phyloP scores from a whole-genome alignment of 2,113 vertebrate species.

The Rhineura floridana region DNA sequence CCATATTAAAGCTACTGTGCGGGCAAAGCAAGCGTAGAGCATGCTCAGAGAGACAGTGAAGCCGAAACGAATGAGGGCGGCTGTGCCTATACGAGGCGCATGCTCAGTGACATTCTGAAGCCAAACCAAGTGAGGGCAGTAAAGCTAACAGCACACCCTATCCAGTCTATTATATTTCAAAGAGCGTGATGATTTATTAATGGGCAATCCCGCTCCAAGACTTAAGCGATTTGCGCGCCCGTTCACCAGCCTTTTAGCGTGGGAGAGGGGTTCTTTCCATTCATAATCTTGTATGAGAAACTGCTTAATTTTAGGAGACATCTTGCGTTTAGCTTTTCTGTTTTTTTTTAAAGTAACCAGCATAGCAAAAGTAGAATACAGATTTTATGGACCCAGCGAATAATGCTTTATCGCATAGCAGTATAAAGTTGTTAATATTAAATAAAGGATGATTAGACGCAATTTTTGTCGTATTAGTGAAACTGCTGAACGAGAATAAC shows the following conservation, averaged over 20 bases:
- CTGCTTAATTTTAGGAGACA: not conserved
- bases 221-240: not conserved
- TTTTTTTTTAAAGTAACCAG: not conserved
- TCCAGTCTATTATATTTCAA: too few species aligned
- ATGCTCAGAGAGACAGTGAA: conserved; percentile 11
- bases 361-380: not conserved
- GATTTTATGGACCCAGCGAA: not conserved
- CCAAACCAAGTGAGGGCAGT: not conserved
- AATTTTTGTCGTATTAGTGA: not conserved
- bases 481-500: not conserved
- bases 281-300: not conserved
- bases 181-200: not conserved
- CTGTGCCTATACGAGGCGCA: accelerated
- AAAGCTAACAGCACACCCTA: accelerated
- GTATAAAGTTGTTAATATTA: not conserved
- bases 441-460: not conserved
- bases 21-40: not conserved
- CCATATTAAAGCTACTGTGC: not conserved
- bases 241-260: not conserved
- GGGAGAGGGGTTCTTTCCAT: not conserved
- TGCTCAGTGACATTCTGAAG: not conserved
- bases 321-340: not conserved
- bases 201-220: too few species aligned
- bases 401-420: not conserved
- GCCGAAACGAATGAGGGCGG: not conserved